These are phyloP conservation scores for Xiphorhynchus elegans DNA, from an alignment of 2,113 vertebrate genomes.

Conservation along the genomic window DNA sequence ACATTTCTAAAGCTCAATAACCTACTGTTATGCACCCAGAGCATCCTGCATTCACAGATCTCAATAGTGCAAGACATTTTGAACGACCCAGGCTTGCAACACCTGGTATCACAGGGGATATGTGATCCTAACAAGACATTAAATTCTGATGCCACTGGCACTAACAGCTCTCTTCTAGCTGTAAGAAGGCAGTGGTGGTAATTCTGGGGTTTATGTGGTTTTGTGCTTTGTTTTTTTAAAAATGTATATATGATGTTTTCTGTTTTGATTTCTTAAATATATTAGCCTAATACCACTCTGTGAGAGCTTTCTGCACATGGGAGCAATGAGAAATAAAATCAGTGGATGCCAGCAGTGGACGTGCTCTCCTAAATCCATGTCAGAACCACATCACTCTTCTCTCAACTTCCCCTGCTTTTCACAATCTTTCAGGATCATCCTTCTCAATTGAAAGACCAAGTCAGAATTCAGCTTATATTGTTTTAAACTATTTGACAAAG, in stretches of 20 bases:
- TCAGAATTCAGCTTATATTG: neutral
- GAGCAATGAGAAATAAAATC: neutral
- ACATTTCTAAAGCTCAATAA: neutral
- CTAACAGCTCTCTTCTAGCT: neutral
- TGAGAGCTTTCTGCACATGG: neutral
- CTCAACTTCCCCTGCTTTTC: neutral
- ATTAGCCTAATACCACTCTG: neutral
- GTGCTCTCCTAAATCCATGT: neutral
- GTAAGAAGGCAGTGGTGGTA: neutral
- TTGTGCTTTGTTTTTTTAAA: neutral
- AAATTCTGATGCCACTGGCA: neutral
- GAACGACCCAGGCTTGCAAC: neutral
- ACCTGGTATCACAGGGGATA: neutral
- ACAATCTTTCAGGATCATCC: neutral
- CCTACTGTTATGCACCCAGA: neutral
- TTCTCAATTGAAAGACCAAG: neutral
- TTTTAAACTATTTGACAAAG: neutral
- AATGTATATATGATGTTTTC: neutral
- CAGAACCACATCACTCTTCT: neutral
- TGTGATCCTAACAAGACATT: neutral
- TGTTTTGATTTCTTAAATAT: neutral
- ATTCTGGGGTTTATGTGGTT: rapidly evolving
- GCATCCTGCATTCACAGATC: neutral
- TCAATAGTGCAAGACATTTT: neutral
- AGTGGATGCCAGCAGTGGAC: neutral